Evolutionary conservation across 2,113 vertebrate genomes (phyloP), one percentile per base, ranked within the genome.

Genomic region (Silurus asotus): DNA sequence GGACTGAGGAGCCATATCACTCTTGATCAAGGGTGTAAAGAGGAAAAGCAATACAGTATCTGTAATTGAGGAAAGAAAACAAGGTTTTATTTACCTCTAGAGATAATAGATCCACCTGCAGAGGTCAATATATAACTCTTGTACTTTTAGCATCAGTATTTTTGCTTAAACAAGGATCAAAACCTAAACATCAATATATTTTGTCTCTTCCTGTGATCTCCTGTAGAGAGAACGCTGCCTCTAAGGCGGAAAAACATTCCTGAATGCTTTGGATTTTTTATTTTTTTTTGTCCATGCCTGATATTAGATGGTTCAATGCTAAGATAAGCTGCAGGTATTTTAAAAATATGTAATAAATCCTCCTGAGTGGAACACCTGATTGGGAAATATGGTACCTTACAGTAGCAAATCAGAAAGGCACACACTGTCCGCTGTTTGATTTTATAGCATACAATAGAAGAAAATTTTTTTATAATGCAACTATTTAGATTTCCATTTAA

Each of bases 51-150:
- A 91, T 92, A 93, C 92, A 91, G 90, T 92, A 93, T 92, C 91
- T 94, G 92, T 93, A 93, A 92, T 92, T 93, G 93, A 92, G 90
- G 93, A 91, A 94, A 91, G 93, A 92, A 93, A 93, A 94, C 84
- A 81, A 45, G 17, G 81, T 61, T 65, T 74, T 64, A 81, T 76
- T 86, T 84, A 86, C 84, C 80, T 80, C 84, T 70, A 51, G 80
- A 87, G 80, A 83, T 85, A 76, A 79, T 80, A 81, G 65, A 85
- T 88, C 82, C 70, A n/a, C 45, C 82, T 83, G 28, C 28, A 83
- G 67, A 59, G 82, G 53, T 83, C 82, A 83, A 14, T 83, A 67
- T 61, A 87, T 88, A 84, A 90, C 78, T 90, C 89, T 82, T 59
- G 0, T 37, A 45, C 11, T 56, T 28, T 56, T 15, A 59, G 48